A percentile compares a stretch with the other conserved stretches of the same genome.
phyloP scores from a whole-genome alignment of 2,797 vertebrate species.

The Bovichtus variegatus region DNA sequence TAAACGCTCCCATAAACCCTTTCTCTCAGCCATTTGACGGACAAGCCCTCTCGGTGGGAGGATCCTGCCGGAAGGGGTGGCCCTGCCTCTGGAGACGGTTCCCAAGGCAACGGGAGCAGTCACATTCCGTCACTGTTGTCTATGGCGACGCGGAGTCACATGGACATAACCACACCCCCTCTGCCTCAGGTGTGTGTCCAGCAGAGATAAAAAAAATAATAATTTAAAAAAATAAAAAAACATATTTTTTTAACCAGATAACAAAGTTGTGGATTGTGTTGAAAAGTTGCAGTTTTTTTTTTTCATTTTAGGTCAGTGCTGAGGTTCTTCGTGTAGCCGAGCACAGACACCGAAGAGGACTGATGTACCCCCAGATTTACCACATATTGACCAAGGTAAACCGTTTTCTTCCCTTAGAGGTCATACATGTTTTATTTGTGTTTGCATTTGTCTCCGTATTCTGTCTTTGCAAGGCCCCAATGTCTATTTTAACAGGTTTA shows the following conservation, averaged over 20 bases:
- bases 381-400: conserved; percentile 92
- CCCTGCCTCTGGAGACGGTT: conserved; percentile 82
- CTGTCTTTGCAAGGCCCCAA: neutral
- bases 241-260: neutral
- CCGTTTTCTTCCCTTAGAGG: accelerated
- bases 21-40: conserved; percentile 87
- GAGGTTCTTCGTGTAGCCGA: conserved; percentile 94
- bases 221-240: no score
- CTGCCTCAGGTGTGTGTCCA: conserved; percentile 84
- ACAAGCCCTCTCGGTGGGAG: conserved; percentile 89
- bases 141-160: conserved; percentile 94
- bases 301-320: conserved; percentile 82
- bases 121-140: conserved; percentile 94
- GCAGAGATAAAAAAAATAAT: neutral
- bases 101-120: conserved; percentile 87
- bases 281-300: neutral
- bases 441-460: neutral
- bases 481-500: no score
- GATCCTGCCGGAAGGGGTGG: conserved; percentile 83
- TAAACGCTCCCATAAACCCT: neutral
- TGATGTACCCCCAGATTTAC: conserved; percentile 96
- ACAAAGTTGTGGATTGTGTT: neutral
- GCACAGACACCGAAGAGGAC: conserved; percentile 92
- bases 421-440: neutral
- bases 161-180: conserved; percentile 95